Evolutionary conservation across 2,113 vertebrate species (phyloP).

Genomic region (Dicrurus megarhynchus): DNA sequence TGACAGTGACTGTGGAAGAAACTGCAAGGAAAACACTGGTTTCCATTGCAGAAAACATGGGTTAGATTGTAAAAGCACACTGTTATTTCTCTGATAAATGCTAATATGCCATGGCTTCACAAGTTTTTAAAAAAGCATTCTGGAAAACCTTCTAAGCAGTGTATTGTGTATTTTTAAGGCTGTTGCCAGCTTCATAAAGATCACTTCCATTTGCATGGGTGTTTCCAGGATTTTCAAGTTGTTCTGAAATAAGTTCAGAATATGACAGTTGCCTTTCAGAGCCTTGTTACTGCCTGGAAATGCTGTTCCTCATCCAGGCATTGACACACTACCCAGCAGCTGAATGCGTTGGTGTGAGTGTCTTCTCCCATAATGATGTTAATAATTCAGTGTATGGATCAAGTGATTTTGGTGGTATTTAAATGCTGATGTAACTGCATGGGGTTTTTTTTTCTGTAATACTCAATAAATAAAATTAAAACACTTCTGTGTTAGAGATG

Average conservation of each 20-base stretch:
- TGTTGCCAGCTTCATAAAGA: not conserved
- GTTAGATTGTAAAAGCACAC: not conserved
- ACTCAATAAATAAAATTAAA: not conserved
- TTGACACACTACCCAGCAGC: not conserved
- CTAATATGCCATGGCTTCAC: not conserved
- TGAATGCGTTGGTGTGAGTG: not conserved
- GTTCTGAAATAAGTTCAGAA: not conserved
- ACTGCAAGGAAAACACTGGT: not conserved
- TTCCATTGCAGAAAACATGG: not conserved
- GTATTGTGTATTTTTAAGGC: not conserved
- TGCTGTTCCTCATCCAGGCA: not conserved
- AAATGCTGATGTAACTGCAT: not conserved
- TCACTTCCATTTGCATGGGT: not conserved
- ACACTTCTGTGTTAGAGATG: not conserved
- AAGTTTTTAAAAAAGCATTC: not conserved
- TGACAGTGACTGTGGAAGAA: not conserved
- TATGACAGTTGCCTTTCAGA: not conserved
- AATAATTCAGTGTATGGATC: not conserved
- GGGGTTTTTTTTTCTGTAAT: not conserved
- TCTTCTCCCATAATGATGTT: not conserved
- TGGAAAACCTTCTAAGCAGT: not conserved
- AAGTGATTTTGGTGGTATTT: not conserved
- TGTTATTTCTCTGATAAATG: not conserved
- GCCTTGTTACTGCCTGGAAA: not conserved
- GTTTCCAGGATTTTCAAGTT: slow-evolving; percentile 15